Evolutionary conservation across 2,888 invertebrate species (phyloP), one percentile per base, ranked within the genome.

Genomic region (Latrodectus hesperus): DNA sequence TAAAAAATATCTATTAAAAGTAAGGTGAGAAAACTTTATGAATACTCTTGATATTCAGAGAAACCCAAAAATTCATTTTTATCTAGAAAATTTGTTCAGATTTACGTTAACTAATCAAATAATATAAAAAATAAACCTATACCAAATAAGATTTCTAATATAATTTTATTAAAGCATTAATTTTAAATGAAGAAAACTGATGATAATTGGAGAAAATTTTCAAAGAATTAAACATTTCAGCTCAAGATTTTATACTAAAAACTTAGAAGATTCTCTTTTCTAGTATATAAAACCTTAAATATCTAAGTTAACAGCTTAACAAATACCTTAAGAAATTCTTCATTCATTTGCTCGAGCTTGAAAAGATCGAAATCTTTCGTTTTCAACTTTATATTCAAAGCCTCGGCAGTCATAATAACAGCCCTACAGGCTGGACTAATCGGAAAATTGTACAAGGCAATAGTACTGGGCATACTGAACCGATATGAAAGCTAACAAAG

Each of bases 311-410:
- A n/a, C 1, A 10, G n/a, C 52, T 68, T 17, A 53, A 53, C 38
- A 9, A 64, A 70, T 92, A 95, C 95, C 94, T 95, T 94, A 70
- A 94, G 87, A 91, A 93, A 96, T 88, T 95, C 95, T 0, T 95
- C 94, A 83, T 93, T 94, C 91, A 94, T 92, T 77, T 95, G 94
- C 74, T 95, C 95, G 0, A 94, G 94, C 60, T 93, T 93, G 87
- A 94, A 91, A 0, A 95, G 91, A 91, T 95, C 94, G 8, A 95
- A 92, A 26, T 93, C 91, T 91, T 95, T 95, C 53, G 95, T 92
- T 92, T 95, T 95, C 60, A 95, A 92, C 91, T 94, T 94, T 51
- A 96, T 91, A 89, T 95, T 95, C 38, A 95, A 92, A 22, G 94
- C 94, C 91, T 94, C 94, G 1, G 95, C 95, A 6, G 95, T 92